Base-by-base conservation (phyloP, 2,797 vertebrate species). In the Gymnothorax reevesii region DNA sequence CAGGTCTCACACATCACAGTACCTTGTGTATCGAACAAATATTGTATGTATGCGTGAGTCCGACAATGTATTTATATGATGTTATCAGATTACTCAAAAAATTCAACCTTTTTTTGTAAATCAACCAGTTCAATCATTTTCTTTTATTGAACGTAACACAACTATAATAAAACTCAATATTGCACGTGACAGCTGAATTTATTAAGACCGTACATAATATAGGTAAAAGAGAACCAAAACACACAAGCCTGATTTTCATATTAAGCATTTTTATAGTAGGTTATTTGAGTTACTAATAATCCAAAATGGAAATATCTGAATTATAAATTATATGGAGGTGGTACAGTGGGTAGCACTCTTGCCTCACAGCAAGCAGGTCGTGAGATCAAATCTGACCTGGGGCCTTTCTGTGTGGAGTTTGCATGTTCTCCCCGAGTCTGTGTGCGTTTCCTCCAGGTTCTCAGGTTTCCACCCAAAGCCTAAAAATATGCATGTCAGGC, bases 131-230 rank as follows among this genome's bases (percentile, higher is more conserved):
- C 64, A 69, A 69, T 69, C 64, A 7, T n/a, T 69, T 25, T 7
- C 0, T 25, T n/a, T 69, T 69, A 69, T 69, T 69, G 22, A 25
- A 69, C 25, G 25, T n/a, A 69, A 69, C 64, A 69, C 64, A 69
- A 69, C 25, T 6, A 69, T 25, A 22, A 25, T 69, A 69, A 84
- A 82, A 85, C 52, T 6, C 88, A 77, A 4, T 1, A 17, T 87
- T 62, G 84, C 15, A 87, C 1, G 84, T 55, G 6, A 86, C 69
- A 86, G 33, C 86, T 59, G 55, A 59, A 71, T 55, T 57, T 33
- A 52, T 20, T 49, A 20, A 73, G 77, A 17, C 22, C 66, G 73
- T 7, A 13, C 25, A 77, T 77, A 49, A 77, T 49, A 42, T 77
- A 49, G 42, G 42, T 9, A 7, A 7, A 33, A 77, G 15, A 49